These are phyloP conservation scores for Nephrotoma flavescens DNA, from an alignment of 2,888 invertebrate genomes.

Conservation along the genomic window DNA sequence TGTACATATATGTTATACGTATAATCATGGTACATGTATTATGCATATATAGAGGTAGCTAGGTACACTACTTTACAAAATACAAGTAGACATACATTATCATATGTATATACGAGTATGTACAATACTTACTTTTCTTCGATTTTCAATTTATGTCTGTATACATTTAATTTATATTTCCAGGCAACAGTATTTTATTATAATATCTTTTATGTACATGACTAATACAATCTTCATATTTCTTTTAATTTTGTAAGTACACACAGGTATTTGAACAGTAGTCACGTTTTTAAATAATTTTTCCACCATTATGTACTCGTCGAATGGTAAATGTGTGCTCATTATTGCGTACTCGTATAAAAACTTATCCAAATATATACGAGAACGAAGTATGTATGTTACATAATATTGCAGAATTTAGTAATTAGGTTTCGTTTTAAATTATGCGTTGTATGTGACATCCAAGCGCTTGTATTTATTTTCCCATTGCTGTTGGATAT, in stretches of 20 bases:
- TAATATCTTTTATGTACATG: background rate
- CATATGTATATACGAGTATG: background rate
- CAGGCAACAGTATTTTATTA: background rate
- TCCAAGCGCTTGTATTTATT: background rate
- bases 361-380: background rate
- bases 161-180: background rate
- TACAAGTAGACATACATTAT: too few relatives aligned
- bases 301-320: background rate
- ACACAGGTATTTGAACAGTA: background rate
- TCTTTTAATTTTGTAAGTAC: background rate
- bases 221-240: background rate
- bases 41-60: background rate
- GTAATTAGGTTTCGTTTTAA: background rate
- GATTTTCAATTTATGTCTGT: background rate
- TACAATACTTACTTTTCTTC: background rate
- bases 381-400: background rate
- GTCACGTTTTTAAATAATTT: background rate
- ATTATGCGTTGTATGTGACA: background rate
- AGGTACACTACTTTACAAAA: background rate
- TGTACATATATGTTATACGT: background rate
- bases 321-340: background rate
- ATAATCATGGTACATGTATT: background rate
- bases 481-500: background rate
- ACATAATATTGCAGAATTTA: background rate
- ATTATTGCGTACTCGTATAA: background rate